phyloP scores from a whole-genome alignment of 1,140 invertebrate genomes.

The Drosophila truncata region DNA sequence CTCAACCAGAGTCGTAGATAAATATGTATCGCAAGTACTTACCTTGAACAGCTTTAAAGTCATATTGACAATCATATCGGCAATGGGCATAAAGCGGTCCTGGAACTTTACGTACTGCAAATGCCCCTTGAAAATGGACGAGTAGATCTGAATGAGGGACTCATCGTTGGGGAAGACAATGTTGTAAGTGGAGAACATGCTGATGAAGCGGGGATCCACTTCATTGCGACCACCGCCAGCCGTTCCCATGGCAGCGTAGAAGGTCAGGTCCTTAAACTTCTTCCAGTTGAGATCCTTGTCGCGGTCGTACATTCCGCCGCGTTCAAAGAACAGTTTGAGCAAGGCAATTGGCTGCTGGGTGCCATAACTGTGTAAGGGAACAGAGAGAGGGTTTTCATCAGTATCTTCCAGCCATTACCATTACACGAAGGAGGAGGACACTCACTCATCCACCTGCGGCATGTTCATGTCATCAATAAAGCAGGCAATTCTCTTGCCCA shows the following conservation, averaged over 20 bases:
- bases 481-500: slow-evolving; percentile 93
- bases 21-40: slow-evolving; percentile 9
- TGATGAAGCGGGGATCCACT: slow-evolving; percentile 95
- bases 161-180: slow-evolving; percentile 92
- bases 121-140: slow-evolving; percentile 92
- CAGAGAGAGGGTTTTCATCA: slow-evolving; percentile 1
- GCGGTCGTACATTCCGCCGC: slow-evolving; percentile 94
- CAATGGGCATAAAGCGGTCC: slow-evolving; percentile 88
- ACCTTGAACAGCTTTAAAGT: slow-evolving; percentile 94
- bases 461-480: slow-evolving; percentile 98
- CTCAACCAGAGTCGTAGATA: not conserved
- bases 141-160: slow-evolving; percentile 93
- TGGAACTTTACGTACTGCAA: slow-evolving; percentile 88
- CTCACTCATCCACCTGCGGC: slow-evolving; percentile 90
- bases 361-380: slow-evolving; percentile 90
- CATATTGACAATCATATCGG: slow-evolving; percentile 90
- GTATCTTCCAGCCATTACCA: slow-evolving; percentile 4
- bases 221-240: slow-evolving; percentile 93
- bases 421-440: slow-evolving; percentile 53
- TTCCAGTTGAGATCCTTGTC: slow-evolving; percentile 97
- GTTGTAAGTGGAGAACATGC: slow-evolving; percentile 95
- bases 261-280: slow-evolving; percentile 93
- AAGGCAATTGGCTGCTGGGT: slow-evolving; percentile 97
- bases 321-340: slow-evolving; percentile 94
- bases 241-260: slow-evolving; percentile 91